Evolutionary conservation across 2,888 invertebrate genomes (phyloP).

Genomic region (Drosophila mimica): DNA sequence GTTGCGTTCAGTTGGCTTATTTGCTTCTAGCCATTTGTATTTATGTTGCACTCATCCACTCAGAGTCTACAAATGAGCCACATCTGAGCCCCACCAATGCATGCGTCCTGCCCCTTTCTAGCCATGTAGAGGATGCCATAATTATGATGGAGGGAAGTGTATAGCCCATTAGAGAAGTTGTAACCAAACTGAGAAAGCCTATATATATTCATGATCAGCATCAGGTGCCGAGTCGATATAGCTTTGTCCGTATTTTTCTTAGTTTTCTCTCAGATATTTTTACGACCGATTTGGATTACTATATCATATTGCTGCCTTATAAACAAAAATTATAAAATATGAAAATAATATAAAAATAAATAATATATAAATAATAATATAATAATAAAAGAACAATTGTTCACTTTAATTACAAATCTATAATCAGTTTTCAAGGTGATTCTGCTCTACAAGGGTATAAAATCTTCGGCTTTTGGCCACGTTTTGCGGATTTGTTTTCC

Average conservation of each 20-base stretch:
- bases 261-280: neutral
- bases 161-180: neutral
- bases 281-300: neutral
- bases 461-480: neutral
- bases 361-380: no score
- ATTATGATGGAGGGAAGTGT: neutral
- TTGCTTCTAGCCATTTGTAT: conserved; percentile 49
- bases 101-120: neutral
- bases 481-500: neutral
- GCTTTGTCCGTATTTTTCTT: neutral
- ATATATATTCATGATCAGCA: neutral
- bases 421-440: no score
- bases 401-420: no score
- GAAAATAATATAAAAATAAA: neutral
- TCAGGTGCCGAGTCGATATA: neutral
- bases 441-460: neutral
- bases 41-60: conserved; percentile 3
- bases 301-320: neutral
- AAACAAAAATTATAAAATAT: neutral
- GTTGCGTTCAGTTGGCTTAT: conserved; percentile 62
- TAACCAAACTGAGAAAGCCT: neutral
- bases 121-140: neutral
- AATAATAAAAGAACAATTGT: neutral
- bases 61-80: conserved; percentile 1
- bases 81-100: conserved; percentile 18